Percentiles rank a stretch among this genome's conserved stretches.
phyloP scores from a whole-genome alignment of 2,113 vertebrate genomes.

The Bambusicola thoracicus region DNA sequence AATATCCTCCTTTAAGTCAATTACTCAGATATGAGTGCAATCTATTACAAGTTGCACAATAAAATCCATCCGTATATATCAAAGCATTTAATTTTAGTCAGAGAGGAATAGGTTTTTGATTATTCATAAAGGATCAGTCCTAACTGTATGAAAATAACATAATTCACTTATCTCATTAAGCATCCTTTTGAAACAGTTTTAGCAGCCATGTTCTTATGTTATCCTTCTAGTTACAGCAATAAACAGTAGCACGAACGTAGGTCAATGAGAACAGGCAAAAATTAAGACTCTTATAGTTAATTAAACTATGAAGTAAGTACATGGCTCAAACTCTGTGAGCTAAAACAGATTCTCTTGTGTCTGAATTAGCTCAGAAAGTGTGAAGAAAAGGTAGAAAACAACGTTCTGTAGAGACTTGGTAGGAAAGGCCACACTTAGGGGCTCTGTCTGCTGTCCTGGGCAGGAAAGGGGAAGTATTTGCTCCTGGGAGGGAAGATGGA shows the following conservation, averaged over 20 bases:
- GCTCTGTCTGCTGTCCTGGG: background rate
- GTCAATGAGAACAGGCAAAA: background rate
- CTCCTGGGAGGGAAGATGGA: background rate
- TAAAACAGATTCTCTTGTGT: background rate
- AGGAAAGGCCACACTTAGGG: rapidly evolving
- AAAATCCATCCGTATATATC: rapidly evolving
- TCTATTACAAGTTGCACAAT: background rate
- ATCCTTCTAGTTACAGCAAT: background rate
- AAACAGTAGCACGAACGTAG: background rate
- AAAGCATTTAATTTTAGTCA: background rate
- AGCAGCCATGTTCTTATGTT: background rate
- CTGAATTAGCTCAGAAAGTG: background rate
- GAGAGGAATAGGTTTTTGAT: background rate
- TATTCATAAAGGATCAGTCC: background rate
- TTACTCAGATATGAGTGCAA: background rate
- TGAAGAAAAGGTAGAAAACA: background rate
- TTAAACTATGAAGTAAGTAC: background rate
- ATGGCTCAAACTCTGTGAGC: background rate
- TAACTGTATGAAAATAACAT: background rate
- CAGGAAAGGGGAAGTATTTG: background rate
- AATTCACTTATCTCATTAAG: background rate
- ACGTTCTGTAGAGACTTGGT: background rate
- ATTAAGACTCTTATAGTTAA: background rate
- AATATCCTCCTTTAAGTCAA: background rate
- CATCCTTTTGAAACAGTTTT: background rate